Conservation (phyloP, 23 tunicate species). For the Trididemnum clinides region DNA sequence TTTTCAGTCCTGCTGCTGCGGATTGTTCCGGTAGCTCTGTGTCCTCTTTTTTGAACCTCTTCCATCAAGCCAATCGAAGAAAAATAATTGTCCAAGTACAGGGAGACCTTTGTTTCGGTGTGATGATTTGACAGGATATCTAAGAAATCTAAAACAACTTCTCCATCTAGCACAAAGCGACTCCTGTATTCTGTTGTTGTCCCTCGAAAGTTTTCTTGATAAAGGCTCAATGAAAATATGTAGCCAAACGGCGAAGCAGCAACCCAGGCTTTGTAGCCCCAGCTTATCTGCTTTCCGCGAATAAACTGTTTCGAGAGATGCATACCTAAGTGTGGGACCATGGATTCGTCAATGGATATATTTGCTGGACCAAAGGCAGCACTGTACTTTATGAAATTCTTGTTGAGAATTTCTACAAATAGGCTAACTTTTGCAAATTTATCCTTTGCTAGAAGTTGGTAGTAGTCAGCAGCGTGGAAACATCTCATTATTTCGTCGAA, state of each 20-base stretch:
- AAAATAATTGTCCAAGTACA: background rate
- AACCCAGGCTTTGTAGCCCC: too few relatives aligned
- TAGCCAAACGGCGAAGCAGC: conserved; percentile 11
- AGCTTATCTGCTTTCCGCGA: background rate
- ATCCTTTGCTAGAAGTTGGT: too few relatives aligned
- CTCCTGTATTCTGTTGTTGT: too few relatives aligned
- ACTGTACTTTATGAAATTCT: background rate
- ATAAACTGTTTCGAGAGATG: background rate
- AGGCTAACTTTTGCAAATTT: conserved; percentile 4
- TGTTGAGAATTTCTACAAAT: background rate
- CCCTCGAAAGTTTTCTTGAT: conserved; percentile 2
- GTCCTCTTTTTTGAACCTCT: background rate
- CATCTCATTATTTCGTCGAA: conserved; percentile 3
- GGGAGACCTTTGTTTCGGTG: background rate
- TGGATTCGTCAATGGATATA: background rate
- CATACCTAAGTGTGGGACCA: conserved; percentile 4
- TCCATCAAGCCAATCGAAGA: background rate
- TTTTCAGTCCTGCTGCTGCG: conserved; percentile 18
- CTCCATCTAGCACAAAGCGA: background rate
- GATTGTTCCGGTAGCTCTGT: background rate
- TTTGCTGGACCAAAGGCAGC: conserved; percentile 2
- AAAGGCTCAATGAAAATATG: background rate
- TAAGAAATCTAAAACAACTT: background rate
- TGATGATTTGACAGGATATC: conserved; percentile 6
- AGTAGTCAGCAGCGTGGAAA: too few relatives aligned